Evolutionary conservation across 2,888 invertebrate species (phyloP), one percentile per base, ranked within the genome.

Genomic region (Euphydryas editha): DNA sequence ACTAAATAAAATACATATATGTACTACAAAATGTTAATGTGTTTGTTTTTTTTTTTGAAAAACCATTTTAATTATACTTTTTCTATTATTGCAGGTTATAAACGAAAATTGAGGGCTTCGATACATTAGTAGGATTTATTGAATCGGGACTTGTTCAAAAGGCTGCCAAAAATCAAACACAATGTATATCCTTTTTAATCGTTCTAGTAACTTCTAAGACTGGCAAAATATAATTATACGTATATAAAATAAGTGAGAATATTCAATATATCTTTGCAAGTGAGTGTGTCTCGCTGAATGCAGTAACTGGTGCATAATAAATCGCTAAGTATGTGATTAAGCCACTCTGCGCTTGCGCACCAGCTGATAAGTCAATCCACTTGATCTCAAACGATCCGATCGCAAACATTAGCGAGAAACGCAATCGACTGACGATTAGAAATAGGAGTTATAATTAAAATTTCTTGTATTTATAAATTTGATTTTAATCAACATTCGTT

Each of bases 291-390:
- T 73, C 70, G 51, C 47, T 49, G 66, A 74, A 72, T 62, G 69
- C 66, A 59, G 49, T 62, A 65, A 71, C 67, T 75, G 72, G 71
- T 69, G 76, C 75, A 72, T 71, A 72, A 59, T 71, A 68, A 74
- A 70, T 69, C 44, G 64, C 49, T 56, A 58, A 47, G 20, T 47
- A 51, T 24, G 49, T 59, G 51, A 65, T 63, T 39, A 58, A 49
- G 56, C n/a, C 56, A 60, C 37, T 44, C 44, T 49, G 59, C 65
- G 59, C 42, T 47, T 15, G 57, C 42, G 44, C 49, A 24, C 21
- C 60, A n/a, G n/a, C n/a, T 54, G 54, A 54, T 54, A 54, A 36
- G 30, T 54, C 51, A 54, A 54, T 49, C 21, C 21, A 6, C 20
- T 49, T 21, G 20, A 30, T 17, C 10, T 54, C 51, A 54, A 54